phyloP scores from a whole-genome alignment of 2,113 vertebrate genomes.

The Cervus canadensis region DNA sequence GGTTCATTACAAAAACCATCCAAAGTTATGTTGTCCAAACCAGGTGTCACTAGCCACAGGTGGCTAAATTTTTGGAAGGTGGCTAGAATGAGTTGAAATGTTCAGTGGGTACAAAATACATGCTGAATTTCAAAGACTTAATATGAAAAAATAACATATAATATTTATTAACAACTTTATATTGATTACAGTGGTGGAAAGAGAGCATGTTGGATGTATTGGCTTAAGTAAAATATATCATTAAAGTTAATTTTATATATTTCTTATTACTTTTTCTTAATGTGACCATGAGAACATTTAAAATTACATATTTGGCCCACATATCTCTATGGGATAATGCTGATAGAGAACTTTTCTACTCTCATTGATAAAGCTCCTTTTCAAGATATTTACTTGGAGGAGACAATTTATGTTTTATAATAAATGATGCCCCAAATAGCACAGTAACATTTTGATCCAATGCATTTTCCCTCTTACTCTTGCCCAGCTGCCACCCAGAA shows the following conservation, averaged over 20 bases:
- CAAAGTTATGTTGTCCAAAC: neutral
- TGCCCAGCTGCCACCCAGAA: neutral
- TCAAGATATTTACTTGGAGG: neutral
- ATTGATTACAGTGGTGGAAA: neutral
- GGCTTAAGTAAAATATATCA: neutral
- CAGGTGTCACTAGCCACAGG: neutral
- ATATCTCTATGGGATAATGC: neutral
- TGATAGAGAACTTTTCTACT: neutral
- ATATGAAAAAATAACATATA: neutral
- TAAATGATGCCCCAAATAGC: neutral
- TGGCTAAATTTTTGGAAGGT: neutral
- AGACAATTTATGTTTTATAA: neutral
- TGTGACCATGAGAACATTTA: neutral
- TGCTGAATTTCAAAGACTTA: neutral
- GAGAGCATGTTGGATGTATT: neutral
- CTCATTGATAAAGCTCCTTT: neutral
- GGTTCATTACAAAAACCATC: neutral
- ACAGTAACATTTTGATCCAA: neutral
- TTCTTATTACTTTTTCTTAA: neutral
- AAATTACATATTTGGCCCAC: neutral
- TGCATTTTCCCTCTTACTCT: neutral
- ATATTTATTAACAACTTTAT: neutral
- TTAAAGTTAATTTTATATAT: neutral
- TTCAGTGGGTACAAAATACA: neutral
- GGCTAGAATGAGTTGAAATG: neutral